Conservation (phyloP, 1,140 invertebrate genomes). For the Mya arenaria region DNA sequence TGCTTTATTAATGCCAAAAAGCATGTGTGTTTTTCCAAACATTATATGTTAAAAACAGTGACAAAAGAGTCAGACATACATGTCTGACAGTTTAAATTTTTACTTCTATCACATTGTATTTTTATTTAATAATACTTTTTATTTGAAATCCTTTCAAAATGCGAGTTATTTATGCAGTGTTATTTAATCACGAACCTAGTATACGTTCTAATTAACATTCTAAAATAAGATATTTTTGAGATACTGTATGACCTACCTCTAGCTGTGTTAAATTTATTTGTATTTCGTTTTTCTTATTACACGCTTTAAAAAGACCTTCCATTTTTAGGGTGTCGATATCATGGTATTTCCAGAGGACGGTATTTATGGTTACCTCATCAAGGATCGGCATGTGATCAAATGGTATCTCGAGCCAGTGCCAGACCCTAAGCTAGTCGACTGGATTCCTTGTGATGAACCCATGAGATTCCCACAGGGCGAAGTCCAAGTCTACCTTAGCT, state of each 20-base stretch:
- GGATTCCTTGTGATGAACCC: slow-evolving; percentile 62
- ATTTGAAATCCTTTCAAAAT: too few relatives aligned
- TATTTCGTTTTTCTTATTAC: background rate
- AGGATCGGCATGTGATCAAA: slow-evolving; percentile 30
- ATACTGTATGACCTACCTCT: background rate
- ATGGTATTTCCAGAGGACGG: slow-evolving; percentile 92
- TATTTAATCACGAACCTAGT: background rate
- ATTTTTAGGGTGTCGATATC: slow-evolving; percentile 86
- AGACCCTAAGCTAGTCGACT: slow-evolving; percentile 55
- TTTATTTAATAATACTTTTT: too few relatives aligned
- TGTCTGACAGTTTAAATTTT: too few relatives aligned
- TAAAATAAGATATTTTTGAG: background rate
- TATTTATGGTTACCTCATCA: slow-evolving; percentile 77
- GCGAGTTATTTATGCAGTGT: too few relatives aligned
- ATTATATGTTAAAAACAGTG: background rate
- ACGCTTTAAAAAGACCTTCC: background rate
- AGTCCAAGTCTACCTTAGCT: slow-evolving; percentile 79
- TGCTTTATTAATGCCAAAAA: background rate
- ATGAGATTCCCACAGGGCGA: slow-evolving; percentile 27
- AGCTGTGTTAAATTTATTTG: background rate
- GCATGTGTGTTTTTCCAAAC: background rate
- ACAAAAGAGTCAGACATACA: background rate
- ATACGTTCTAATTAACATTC: background rate
- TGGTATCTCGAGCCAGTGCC: slow-evolving; percentile 70
- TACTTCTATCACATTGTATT: too few relatives aligned